A percentile compares a stretch with the other conserved stretches of the same genome.
phyloP scores from a whole-genome alignment of 2,113 vertebrate species.

The Otus sunia region DNA sequence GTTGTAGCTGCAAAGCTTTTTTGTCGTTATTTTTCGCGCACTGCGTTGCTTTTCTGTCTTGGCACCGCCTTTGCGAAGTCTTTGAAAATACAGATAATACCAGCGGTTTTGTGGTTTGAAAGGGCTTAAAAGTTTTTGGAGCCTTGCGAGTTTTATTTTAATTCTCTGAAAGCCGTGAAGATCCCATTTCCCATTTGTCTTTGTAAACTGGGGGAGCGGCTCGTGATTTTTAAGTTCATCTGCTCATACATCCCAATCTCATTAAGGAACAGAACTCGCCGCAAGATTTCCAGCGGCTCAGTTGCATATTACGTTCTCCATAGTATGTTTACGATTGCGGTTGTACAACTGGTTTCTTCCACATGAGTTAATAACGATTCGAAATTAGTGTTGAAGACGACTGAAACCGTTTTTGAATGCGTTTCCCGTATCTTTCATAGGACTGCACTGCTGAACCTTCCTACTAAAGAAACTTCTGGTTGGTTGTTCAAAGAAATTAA shows the following conservation, averaged over 20 bases:
- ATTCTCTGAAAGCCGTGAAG: rapidly evolving
- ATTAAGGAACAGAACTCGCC: rapidly evolving
- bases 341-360: background rate
- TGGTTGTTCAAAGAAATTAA: background rate
- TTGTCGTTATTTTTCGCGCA: rapidly evolving
- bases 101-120: background rate
- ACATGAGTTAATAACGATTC: background rate
- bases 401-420: background rate
- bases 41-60: background rate
- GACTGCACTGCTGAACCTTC: background rate
- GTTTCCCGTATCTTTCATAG: rapidly evolving
- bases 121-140: background rate
- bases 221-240: background rate
- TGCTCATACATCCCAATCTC: background rate
- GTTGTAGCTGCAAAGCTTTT: background rate
- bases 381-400: background rate
- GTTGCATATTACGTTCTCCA: rapidly evolving
- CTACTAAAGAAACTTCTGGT: background rate
- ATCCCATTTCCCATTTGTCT: background rate
- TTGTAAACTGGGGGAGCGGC: background rate
- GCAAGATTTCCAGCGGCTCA: background rate
- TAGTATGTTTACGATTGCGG: rapidly evolving
- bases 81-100: background rate
- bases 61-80: background rate
- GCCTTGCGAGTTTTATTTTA: rapidly evolving